A percentile compares a stretch with the other conserved stretches of the same genome.
Evolutionary conservation across 2,797 vertebrate species (phyloP).

Genomic region (Coracias cyanogaster): DNA sequence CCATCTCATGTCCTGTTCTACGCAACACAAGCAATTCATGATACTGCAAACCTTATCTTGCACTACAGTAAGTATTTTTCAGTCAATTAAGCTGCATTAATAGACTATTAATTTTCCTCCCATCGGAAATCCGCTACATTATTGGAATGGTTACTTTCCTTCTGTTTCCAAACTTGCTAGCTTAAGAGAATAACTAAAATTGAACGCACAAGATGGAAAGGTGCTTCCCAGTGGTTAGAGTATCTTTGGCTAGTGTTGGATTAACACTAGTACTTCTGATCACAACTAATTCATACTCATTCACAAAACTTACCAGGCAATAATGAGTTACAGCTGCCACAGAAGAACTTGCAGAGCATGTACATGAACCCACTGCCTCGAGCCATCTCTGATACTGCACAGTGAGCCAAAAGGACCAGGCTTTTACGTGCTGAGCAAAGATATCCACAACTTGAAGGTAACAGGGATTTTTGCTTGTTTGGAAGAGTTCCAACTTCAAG

Average conservation of each 20-base stretch:
- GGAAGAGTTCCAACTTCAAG: neutral
- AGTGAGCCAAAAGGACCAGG: neutral
- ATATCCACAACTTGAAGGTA: neutral
- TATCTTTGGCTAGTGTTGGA: neutral
- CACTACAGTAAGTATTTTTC: neutral
- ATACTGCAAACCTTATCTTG: neutral
- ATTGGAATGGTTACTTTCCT: neutral
- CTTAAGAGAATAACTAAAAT: neutral
- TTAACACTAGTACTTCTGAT: neutral
- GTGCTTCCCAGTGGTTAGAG: neutral
- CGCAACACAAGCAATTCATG: neutral
- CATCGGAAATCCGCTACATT: neutral
- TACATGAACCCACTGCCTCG: neutral
- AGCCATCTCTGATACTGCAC: neutral
- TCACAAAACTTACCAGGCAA: neutral
- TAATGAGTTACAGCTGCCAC: neutral
- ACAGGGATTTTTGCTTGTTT: accelerated
- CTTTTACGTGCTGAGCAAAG: neutral
- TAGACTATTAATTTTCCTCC: neutral
- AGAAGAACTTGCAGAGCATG: accelerated
- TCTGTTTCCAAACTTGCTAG: neutral
- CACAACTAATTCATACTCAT: neutral
- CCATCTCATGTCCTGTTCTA: neutral
- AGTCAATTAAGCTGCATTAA: neutral
- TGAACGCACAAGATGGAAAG: neutral